A percentile compares a stretch with the other conserved stretches of the same genome.
These are phyloP conservation scores for Digitonthophagus gazella DNA, from an alignment of 2,888 invertebrate genomes.

Conservation along the genomic window DNA sequence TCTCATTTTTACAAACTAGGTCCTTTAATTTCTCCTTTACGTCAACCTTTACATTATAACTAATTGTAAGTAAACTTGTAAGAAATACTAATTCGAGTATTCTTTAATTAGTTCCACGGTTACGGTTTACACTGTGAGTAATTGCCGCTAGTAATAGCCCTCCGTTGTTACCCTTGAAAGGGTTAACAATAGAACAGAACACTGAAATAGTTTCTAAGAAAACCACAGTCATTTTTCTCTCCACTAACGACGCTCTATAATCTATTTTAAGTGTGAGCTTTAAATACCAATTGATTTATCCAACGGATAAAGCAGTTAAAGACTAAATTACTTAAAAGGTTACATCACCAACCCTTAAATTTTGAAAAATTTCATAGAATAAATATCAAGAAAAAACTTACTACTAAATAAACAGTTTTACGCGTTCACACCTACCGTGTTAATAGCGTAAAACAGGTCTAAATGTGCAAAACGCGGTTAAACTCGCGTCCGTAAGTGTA, in stretches of 20 bases:
- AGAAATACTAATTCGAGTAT: background rate
- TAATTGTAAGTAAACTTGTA: too few relatives aligned
- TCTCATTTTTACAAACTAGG: too few relatives aligned
- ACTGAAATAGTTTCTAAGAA: slow-evolving; percentile 15
- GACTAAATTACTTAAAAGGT: too few relatives aligned
- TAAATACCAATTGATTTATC: slow-evolving; percentile 13
- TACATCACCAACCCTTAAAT: too few relatives aligned
- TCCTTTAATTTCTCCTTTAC: too few relatives aligned
- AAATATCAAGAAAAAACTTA: too few relatives aligned
- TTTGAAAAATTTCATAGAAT: too few relatives aligned
- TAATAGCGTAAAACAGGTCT: too few relatives aligned
- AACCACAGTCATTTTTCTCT: background rate
- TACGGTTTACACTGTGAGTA: background rate
- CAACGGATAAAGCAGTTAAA: background rate
- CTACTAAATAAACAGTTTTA: too few relatives aligned
- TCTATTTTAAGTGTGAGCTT: slow-evolving; percentile 1
- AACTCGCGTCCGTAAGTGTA: background rate
- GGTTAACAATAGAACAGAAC: slow-evolving; percentile 14
- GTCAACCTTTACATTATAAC: too few relatives aligned
- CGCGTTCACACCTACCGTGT: too few relatives aligned
- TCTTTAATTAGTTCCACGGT: background rate
- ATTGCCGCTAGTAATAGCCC: slow-evolving; percentile 1
- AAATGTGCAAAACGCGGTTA: too few relatives aligned
- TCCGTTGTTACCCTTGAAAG: slow-evolving; percentile 5
- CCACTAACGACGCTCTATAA: slow-evolving; percentile 6